phyloP scores from a whole-genome alignment of 1,140 invertebrate genomes.

The Venustaconcha ellipsiformis region DNA sequence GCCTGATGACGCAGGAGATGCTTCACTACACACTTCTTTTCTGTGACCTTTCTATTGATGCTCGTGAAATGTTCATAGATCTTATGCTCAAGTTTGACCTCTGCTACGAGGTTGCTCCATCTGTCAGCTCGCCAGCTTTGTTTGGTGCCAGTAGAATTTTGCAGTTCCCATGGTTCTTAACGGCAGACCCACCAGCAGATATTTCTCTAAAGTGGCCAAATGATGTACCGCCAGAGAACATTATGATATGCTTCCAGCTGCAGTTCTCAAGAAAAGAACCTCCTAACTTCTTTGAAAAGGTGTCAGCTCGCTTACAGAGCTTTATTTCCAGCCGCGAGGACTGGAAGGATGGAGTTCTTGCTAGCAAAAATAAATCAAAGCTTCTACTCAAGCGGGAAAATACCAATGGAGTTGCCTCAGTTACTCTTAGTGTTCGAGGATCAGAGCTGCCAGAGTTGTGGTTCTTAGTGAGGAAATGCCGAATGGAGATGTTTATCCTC shows the following conservation, averaged over 20 bases:
- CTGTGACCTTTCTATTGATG: slow-evolving; percentile 53
- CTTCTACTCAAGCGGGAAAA: slow-evolving; percentile 47
- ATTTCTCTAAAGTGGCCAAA: slow-evolving; percentile 47
- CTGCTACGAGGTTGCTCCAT: slow-evolving; percentile 51
- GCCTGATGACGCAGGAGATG: slow-evolving; percentile 59
- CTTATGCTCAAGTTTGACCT: slow-evolving; percentile 64
- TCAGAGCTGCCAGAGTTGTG: slow-evolving; percentile 60
- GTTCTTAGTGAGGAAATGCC: slow-evolving; percentile 48
- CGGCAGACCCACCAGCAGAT: slow-evolving; percentile 38
- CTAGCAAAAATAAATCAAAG: slow-evolving; percentile 43
- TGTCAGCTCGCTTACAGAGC: slow-evolving; percentile 55
- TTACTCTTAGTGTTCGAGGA: slow-evolving; percentile 49
- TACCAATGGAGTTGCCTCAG: slow-evolving; percentile 25
- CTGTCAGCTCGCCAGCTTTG: slow-evolving; percentile 34
- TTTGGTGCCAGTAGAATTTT: slow-evolving; percentile 44
- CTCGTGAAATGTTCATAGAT: slow-evolving; percentile 53
- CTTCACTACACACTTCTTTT: slow-evolving; percentile 54
- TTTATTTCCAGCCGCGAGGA: slow-evolving; percentile 50
- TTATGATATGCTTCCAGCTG: slow-evolving; percentile 50
- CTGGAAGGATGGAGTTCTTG: slow-evolving; percentile 61
- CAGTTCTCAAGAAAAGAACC: slow-evolving; percentile 52
- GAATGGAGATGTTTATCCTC: slow-evolving; percentile 43
- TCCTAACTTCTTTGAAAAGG: slow-evolving; percentile 64
- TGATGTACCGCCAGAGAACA: slow-evolving; percentile 42
- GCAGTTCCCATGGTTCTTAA: slow-evolving; percentile 63